phyloP scores from a whole-genome alignment of 30 jellyfish, hydroid and myxozoan genomes.

The Cassiopea xamachana region DNA sequence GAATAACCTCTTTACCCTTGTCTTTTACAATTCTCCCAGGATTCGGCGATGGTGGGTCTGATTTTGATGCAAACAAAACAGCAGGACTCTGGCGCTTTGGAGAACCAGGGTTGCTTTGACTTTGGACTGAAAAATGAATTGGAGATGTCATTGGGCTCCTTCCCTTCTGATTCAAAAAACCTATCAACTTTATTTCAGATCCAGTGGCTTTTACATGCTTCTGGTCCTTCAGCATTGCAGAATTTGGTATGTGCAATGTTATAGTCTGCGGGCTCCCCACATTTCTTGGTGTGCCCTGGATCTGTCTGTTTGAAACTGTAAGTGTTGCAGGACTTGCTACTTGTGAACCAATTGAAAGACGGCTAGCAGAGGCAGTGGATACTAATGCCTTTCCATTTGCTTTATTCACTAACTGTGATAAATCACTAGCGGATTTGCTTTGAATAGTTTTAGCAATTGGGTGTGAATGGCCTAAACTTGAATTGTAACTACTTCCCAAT shows the following conservation, averaged over 20 bases:
- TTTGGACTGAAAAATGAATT: slow-evolving; percentile 72
- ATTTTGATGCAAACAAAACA: slow-evolving; percentile 46
- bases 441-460: slow-evolving; percentile 5
- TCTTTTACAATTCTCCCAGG: background rate
- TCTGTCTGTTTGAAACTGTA: slow-evolving; percentile 58
- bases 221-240: slow-evolving; percentile 69
- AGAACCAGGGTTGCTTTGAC: slow-evolving; percentile 76
- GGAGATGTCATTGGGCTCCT: slow-evolving; percentile 74
- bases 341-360: slow-evolving; percentile 8
- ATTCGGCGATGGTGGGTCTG: slow-evolving; percentile 53
- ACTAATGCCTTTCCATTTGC: background rate
- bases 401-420: slow-evolving; percentile 38
- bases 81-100: slow-evolving; percentile 71
- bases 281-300: slow-evolving; percentile 38
- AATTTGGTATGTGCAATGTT: slow-evolving; percentile 70
- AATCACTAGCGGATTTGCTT: slow-evolving; percentile 11
- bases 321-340: slow-evolving; percentile 63
- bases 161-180: slow-evolving; percentile 66
- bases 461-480: background rate
- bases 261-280: slow-evolving; percentile 60
- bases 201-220: slow-evolving; percentile 38
- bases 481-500: background rate
- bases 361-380: slow-evolving; percentile 3
- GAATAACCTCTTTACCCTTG: background rate
- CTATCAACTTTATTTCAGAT: slow-evolving; percentile 71